Evolutionary conservation across 2,113 vertebrate genomes (phyloP).

Genomic region (Silurus asotus): DNA sequence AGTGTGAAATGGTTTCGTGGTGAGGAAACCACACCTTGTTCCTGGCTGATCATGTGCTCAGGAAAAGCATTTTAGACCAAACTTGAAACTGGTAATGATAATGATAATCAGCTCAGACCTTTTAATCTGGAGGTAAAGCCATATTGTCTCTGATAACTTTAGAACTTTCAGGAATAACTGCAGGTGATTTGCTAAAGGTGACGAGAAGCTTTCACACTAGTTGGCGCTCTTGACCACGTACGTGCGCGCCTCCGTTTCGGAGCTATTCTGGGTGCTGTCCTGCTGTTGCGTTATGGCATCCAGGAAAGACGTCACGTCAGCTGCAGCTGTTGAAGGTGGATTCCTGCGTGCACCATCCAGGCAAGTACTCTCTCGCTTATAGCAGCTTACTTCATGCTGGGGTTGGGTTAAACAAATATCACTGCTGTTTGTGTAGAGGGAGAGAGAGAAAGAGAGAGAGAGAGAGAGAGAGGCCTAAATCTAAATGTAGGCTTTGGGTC

Average conservation of each 20-base stretch:
- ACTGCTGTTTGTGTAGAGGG: constrained; percentile 55
- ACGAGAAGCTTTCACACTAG: neutral
- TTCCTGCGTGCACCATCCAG: constrained; percentile 37
- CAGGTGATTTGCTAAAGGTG: neutral
- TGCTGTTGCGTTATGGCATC: constrained; percentile 51
- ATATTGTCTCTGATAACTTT: neutral
- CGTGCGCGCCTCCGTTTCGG: neutral
- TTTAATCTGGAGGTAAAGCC: neutral
- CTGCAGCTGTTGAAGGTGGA: constrained; percentile 70
- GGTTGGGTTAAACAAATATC: constrained; percentile 78
- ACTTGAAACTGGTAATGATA: too few species aligned
- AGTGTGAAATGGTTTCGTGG: neutral
- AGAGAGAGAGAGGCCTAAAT: constrained; percentile 17
- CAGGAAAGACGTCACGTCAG: constrained; percentile 59
- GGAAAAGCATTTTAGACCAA: neutral
- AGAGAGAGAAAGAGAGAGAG: constrained; percentile 34
- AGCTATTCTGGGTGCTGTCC: constrained; percentile 54
- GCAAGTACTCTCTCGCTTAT: constrained; percentile 60
- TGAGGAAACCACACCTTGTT: constrained; percentile 1
- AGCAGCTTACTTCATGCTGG: constrained; percentile 70
- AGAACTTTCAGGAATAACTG: neutral
- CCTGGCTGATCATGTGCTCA: neutral
- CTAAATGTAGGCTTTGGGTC: constrained; percentile 29
- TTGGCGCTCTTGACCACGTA: constrained; percentile 29
- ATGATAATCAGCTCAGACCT: neutral